Evolutionary conservation across 2,797 vertebrate genomes (phyloP).

Genomic region (Phoebastria nigripes): DNA sequence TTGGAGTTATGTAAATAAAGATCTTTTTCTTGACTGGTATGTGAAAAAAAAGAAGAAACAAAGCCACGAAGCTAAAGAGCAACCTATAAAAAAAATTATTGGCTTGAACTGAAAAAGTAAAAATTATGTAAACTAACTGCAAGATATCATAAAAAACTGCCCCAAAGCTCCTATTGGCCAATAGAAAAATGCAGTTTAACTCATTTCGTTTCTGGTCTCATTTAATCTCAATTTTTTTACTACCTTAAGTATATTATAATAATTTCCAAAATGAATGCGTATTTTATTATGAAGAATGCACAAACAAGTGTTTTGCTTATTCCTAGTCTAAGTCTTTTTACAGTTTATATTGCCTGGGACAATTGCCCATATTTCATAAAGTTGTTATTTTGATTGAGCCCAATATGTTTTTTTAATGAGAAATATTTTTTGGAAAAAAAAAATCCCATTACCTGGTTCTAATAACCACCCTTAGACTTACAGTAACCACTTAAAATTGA

Average conservation of each 20-base stretch:
- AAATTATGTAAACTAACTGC: background rate
- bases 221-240: background rate
- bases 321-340: background rate
- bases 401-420: background rate
- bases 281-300: background rate
- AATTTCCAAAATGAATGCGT: background rate
- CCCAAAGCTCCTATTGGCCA: background rate
- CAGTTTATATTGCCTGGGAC: background rate
- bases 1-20: background rate
- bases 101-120: background rate
- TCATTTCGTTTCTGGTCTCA: background rate
- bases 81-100: background rate
- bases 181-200: background rate
- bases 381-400: background rate
- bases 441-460: background rate
- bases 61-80: background rate
- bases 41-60: background rate
- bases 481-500: background rate
- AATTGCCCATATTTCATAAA: background rate
- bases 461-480: background rate
- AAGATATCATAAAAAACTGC: background rate
- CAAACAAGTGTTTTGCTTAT: background rate
- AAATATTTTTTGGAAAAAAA: background rate
- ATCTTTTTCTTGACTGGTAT: background rate
- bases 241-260: background rate